Evolutionary conservation across 2,113 vertebrate genomes (phyloP).

Genomic region (Brachyhypopomus occidentalis): DNA sequence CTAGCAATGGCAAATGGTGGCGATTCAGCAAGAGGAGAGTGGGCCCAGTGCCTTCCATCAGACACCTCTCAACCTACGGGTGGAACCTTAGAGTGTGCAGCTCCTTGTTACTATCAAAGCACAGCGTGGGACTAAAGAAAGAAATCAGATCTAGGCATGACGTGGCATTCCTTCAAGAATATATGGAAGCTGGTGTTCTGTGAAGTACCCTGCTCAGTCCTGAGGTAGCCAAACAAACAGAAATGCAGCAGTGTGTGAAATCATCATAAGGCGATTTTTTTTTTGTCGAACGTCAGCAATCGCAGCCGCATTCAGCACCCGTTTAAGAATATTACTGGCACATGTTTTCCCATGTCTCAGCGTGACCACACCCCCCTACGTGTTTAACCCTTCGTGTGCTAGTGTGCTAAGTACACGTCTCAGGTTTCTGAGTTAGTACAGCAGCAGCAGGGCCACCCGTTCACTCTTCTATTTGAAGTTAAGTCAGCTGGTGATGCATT

Average conservation of each 20-base stretch:
- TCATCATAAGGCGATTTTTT: constrained; percentile 16
- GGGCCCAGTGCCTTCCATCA: not conserved
- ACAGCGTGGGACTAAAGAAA: constrained; percentile 14
- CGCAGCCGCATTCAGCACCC: constrained; percentile 11
- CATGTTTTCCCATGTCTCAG: not conserved
- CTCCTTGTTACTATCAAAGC: not conserved
- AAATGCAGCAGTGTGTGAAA: constrained; percentile 1
- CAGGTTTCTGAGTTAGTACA: not conserved
- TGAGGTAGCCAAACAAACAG: not conserved
- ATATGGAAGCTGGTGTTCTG: not conserved
- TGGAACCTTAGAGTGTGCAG: not conserved
- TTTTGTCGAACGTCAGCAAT: not conserved
- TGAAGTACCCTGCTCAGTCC: not conserved
- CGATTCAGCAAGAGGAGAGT: not conserved
- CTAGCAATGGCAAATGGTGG: not conserved
- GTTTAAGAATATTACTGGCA: not conserved
- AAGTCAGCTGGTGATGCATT: not conserved
- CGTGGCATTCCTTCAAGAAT: not conserved
- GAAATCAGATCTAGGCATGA: constrained; percentile 15
- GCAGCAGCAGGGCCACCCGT: not conserved
- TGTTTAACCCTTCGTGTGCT: not conserved
- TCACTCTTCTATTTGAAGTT: constrained; percentile 6
- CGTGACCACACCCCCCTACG: not conserved
- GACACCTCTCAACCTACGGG: not conserved
- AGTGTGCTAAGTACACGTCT: not conserved